A percentile compares a stretch with the other conserved stretches of the same genome.
These are phyloP conservation scores for Agrotis exclamationis DNA, from an alignment of 2,888 invertebrate species.

Conservation along the genomic window DNA sequence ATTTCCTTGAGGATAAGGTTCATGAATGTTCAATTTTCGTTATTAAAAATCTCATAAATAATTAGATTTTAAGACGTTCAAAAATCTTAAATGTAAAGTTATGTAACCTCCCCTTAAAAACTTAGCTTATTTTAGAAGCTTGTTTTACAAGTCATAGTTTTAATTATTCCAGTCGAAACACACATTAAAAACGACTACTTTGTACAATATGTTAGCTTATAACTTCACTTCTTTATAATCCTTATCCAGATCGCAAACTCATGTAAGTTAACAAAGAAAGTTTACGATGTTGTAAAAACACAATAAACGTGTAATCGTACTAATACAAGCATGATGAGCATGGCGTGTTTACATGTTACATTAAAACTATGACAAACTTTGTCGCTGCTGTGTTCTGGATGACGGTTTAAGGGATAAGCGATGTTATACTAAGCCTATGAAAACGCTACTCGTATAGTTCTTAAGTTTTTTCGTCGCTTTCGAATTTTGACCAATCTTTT, in stretches of 20 bases:
- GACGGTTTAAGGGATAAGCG: conserved; percentile 49
- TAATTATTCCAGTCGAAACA: conserved; percentile 23
- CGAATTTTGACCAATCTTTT: too few species aligned
- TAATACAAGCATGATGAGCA: conserved; percentile 57
- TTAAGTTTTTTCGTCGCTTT: too few species aligned
- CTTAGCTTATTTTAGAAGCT: not conserved
- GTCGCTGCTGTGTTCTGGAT: conserved; percentile 50
- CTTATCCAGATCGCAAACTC: conserved; percentile 45
- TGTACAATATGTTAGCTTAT: conserved; percentile 21
- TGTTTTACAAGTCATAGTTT: not conserved
- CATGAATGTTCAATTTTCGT: too few species aligned
- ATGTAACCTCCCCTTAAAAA: too few species aligned
- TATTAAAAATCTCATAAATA: too few species aligned
- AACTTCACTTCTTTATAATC: conserved; percentile 34
- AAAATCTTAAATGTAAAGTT: too few species aligned
- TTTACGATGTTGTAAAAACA: conserved; percentile 59
- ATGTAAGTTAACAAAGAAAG: conserved; percentile 52
- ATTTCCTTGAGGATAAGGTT: too few species aligned
- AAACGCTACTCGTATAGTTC: too few species aligned
- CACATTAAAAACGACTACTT: conserved; percentile 35
- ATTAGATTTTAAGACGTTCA: too few species aligned
- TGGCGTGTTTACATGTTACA: conserved; percentile 70
- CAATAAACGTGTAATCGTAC: conserved; percentile 63
- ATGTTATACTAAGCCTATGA: too few species aligned
- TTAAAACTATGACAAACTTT: conserved; percentile 73